Conservation (phyloP, 2,797 vertebrate species). For the Tangara arthus region DNA sequence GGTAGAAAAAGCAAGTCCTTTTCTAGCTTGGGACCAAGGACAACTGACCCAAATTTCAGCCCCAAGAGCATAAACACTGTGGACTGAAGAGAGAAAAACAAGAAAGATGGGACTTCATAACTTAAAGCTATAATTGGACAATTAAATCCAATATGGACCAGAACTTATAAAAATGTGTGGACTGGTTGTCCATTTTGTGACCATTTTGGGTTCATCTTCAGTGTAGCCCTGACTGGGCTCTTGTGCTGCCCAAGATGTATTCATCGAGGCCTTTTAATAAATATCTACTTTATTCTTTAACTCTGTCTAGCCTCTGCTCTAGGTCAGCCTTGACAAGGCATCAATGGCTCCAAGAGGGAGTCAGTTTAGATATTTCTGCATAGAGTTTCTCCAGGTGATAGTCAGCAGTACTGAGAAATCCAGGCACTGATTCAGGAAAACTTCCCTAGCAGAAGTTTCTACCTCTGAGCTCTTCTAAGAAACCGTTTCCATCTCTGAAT, state of each 20-base stretch:
- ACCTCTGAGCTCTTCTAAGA: neutral
- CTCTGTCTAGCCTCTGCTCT: neutral
- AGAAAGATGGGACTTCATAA: neutral
- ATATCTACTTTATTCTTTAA: neutral
- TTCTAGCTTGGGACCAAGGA: neutral
- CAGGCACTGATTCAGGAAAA: neutral
- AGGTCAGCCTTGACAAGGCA: neutral
- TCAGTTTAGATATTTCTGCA: neutral
- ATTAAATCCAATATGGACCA: neutral
- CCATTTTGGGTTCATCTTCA: neutral
- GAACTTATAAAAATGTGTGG: neutral
- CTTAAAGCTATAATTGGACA: neutral
- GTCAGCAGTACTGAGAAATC: neutral
- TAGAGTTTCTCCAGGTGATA: neutral
- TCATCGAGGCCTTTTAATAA: neutral
- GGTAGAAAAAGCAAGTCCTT: neutral
- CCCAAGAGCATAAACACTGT: neutral
- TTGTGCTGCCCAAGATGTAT: neutral
- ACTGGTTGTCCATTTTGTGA: neutral
- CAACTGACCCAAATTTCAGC: neutral
- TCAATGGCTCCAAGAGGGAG: neutral
- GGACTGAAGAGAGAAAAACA: neutral
- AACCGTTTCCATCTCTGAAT: neutral
- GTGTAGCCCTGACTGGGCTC: neutral
- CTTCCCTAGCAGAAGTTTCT: neutral